phyloP scores from a whole-genome alignment of 2,888 invertebrate species.

The Hyposoter didymator region DNA sequence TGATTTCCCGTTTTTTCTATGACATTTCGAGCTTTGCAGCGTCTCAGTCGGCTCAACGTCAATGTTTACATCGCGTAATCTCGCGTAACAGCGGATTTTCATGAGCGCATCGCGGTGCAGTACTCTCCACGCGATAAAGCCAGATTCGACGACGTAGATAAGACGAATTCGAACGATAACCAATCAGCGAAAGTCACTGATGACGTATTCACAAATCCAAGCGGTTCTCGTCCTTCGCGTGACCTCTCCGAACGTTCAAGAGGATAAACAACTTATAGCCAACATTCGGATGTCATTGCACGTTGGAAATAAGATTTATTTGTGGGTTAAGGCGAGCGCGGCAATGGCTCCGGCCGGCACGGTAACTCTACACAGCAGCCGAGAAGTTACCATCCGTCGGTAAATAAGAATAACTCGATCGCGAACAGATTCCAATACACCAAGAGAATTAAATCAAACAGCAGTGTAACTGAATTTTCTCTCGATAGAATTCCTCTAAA shows the following conservation, averaged over 20 bases:
- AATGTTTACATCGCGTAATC: constrained; percentile 24
- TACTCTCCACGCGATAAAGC: background rate
- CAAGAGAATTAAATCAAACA: constrained; percentile 37
- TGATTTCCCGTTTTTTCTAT: constrained; percentile 12
- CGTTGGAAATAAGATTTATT: constrained; percentile 1
- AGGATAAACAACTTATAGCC: background rate
- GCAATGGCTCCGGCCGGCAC: background rate
- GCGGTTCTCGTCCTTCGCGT: background rate
- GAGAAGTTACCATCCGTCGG: background rate
- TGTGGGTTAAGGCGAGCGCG: background rate
- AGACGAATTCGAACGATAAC: background rate
- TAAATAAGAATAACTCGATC: background rate
- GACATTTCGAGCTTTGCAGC: constrained; percentile 43
- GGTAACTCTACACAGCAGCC: background rate
- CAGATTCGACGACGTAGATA: background rate
- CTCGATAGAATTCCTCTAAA: too few species aligned
- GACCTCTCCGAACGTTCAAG: background rate
- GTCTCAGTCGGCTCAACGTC: constrained; percentile 20
- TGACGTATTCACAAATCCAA: constrained; percentile 12
- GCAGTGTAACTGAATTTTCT: too few species aligned
- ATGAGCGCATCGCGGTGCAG: background rate
- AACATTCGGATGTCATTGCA: background rate
- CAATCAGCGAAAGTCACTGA: constrained; percentile 27
- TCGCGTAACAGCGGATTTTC: constrained; percentile 13
- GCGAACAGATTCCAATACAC: background rate